Percentiles rank a stretch among this genome's conserved stretches.
These are phyloP conservation scores for Ciconia maguari DNA, from an alignment of 2,113 vertebrate genomes.

Conservation along the genomic window DNA sequence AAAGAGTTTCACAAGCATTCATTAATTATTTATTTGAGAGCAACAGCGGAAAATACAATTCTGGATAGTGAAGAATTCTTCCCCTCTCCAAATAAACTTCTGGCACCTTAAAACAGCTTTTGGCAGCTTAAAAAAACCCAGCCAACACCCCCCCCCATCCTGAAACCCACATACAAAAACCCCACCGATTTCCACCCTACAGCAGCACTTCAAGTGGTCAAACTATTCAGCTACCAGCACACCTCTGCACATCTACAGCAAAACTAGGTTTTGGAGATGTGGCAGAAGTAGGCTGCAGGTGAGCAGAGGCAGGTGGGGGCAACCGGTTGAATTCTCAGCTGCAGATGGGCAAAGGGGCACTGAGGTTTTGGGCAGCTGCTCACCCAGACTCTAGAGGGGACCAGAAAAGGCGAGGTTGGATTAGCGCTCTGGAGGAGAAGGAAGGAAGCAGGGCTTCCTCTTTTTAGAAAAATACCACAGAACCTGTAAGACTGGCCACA, in stretches of 20 bases:
- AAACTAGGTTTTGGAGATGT: background rate
- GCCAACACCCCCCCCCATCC: background rate
- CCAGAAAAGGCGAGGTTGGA: background rate
- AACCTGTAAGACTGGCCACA: background rate
- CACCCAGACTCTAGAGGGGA: background rate
- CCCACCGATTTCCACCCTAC: background rate
- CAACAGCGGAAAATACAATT: background rate
- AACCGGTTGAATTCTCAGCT: background rate
- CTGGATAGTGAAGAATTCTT: background rate
- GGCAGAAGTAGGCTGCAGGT: background rate
- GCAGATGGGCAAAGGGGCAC: background rate
- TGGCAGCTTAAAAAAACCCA: background rate
- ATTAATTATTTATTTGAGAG: background rate
- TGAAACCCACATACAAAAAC: accelerated
- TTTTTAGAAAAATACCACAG: background rate
- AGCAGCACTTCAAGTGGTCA: background rate
- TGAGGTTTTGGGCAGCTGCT: background rate
- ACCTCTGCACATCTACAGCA: background rate
- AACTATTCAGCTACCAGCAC: background rate
- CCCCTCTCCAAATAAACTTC: background rate
- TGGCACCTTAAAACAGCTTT: background rate
- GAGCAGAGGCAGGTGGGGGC: background rate
- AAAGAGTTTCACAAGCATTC: background rate
- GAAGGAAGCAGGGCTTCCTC: background rate
- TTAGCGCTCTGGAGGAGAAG: background rate